Evolutionary conservation across 2,888 invertebrate genomes (phyloP), one percentile per base, ranked within the genome.

Genomic region (Watsonalla cultraria): DNA sequence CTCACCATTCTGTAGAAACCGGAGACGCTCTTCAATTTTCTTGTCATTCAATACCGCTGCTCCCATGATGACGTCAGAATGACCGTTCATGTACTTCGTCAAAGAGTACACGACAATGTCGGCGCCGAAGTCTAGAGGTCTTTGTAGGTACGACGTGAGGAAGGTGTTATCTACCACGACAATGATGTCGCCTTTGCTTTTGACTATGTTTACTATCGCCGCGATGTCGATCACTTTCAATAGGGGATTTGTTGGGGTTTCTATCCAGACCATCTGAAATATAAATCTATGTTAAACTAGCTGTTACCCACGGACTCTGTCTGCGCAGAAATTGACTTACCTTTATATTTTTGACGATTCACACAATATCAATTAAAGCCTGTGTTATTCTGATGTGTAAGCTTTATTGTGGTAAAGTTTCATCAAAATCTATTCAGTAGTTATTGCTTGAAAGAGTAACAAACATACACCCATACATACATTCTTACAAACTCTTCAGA

Each of bases 11-110:
- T 98, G 98, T 58, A 97, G 88, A 86, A 96, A 99, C 65, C 94
- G 92, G 42, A 99, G 84, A 74, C 92, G 93, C 9, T 94, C 87
- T 59, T 93, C 94, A 5, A 98, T 70, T 47, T 93, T 93, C 46
- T 95, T 93, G 66, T 94, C 92, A 66, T 94, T 97, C 5, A 95
- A 93, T 42, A 96, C 90, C 7, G 95, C 93, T 13, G 96, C 95
- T 2, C 99, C 99, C 99, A 99, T 99, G 6, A 99, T 94, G 15
- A 98, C 96, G 88, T 99, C 99, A 0, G 97, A 95, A 86, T 99
- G 99, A 0, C 99, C 99, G 84, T 99, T 99, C 94, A 99, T 96
- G 79, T 99, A 99, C 86, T 99, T 99, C 0, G 98, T 98, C 53
- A 98, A 76, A 0, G 99, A 99, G 84, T 99, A 98, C 68, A 97